Evolutionary conservation across 2,797 vertebrate genomes (phyloP).

Genomic region (Odontamblyopus lacepedii): DNA sequence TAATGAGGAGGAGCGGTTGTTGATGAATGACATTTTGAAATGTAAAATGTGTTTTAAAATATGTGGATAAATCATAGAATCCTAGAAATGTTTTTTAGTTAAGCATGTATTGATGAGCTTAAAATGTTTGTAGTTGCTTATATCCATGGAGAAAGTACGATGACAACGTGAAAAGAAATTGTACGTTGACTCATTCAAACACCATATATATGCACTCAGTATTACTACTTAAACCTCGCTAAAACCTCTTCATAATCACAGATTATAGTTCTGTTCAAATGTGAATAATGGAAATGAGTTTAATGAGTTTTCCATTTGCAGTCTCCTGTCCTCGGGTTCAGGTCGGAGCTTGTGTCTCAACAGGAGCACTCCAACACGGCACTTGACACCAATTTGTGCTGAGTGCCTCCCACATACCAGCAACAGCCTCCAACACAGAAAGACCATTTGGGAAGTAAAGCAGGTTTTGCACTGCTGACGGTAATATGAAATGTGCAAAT

Average conservation of each 20-base stretch:
- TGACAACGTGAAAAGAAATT: neutral
- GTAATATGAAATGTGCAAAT: neutral
- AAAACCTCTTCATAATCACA: conserved; percentile 9
- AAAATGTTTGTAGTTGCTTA: too few species aligned
- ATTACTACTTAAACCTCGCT: neutral
- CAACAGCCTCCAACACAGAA: conserved; percentile 7
- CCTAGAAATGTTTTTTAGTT: too few species aligned
- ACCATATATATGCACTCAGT: neutral
- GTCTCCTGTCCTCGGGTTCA: conserved; percentile 17
- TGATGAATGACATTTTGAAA: too few species aligned
- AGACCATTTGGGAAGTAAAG: neutral
- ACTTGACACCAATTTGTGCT: conserved; percentile 41
- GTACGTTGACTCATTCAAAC: neutral
- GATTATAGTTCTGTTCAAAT: conserved; percentile 12
- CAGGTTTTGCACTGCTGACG: neutral
- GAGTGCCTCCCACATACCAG: conserved; percentile 12
- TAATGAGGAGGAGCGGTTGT: too few species aligned
- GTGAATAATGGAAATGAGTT: conserved; percentile 23
- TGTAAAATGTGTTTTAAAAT: too few species aligned
- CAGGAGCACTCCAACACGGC: conserved; percentile 22
- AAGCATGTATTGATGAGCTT: too few species aligned
- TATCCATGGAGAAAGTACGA: too few species aligned
- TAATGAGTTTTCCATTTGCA: conserved; percentile 39
- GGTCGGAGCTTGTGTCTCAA: conserved; percentile 22
- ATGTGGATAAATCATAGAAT: too few species aligned